Percentiles rank a stretch among this genome's conserved stretches.
Evolutionary conservation across 2,797 vertebrate species (phyloP).

Genomic region (Danio kyathit): DNA sequence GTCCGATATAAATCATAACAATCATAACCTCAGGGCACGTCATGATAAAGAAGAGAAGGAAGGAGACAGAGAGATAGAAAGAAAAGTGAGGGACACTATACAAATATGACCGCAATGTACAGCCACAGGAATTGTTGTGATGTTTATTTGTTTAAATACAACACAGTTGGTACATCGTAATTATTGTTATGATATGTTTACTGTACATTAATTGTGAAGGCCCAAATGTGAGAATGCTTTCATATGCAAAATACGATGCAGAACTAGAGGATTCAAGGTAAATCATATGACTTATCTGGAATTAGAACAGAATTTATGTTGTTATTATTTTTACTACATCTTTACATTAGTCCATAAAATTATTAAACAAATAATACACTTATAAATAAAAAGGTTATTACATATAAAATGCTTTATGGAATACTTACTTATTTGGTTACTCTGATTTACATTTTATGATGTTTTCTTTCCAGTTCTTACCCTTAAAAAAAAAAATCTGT

Average conservation of each 20-base stretch:
- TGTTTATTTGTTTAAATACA: conserved; percentile 10
- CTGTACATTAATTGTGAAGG: not conserved
- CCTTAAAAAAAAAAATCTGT: too few species aligned
- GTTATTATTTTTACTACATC: not conserved
- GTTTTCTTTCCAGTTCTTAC: not conserved
- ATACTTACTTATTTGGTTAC: not conserved
- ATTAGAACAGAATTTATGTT: not conserved
- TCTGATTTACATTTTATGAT: not conserved
- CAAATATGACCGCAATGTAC: conserved; percentile 28
- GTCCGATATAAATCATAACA: conserved; percentile 70
- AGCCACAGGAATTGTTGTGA: not conserved
- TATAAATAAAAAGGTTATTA: not conserved
- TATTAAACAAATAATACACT: not conserved
- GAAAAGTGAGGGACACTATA: conserved; percentile 36
- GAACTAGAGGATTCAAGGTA: not conserved
- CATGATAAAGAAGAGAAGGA: conserved; percentile 55
- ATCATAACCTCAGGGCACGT: conserved; percentile 66
- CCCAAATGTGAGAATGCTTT: not conserved
- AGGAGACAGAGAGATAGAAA: conserved; percentile 35
- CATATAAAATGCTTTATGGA: not conserved
- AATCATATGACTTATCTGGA: not conserved
- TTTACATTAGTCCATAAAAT: not conserved
- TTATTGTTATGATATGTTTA: conserved; percentile 2
- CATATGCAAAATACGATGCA: not conserved
- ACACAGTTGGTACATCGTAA: not conserved